Base-by-base conservation (phyloP, 2,888 invertebrate genomes). In the Ptilodon capucinus region DNA sequence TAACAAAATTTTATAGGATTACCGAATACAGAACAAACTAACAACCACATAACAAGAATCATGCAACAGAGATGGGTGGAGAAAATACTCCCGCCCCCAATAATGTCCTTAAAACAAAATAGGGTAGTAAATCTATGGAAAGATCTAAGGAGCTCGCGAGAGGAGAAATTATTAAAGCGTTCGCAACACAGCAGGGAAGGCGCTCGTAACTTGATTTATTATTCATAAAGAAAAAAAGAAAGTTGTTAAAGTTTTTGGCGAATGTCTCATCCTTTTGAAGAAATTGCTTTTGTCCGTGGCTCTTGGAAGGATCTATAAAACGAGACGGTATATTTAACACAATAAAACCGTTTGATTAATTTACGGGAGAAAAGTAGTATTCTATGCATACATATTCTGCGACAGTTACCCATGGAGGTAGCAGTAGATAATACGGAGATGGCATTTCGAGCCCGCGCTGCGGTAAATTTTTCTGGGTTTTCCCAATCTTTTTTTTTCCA, bases 91-190 rank as follows among this genome's bases (percentile, higher is more conserved):
- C 28, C 21, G 3, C n/a, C 11, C 28, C 28, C 28, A n/a, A 28
- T 25, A 28, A n/a, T n/a, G n/a, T n/a, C n/a, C n/a, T n/a, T n/a
- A n/a, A n/a, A n/a, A n/a, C n/a, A n/a, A n/a, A 28, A 28, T n/a
- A n/a, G 28, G n/a, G n/a, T 28, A n/a, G 28, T 28, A 28, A 28
- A 28, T 28, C 2, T n/a, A 28, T 28, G 14, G 8, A 32, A 14
- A 14, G 13, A 14, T 32, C 30, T 14, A 32, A 32, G 8, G 32
- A 14, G 6, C 14, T 14, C 14, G 14, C 14, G 14, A 32, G 14
- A 4, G 7, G 7, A 32, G 32, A 32, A 32, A 14, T 56, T 51
- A 55, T 54, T 14, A 36, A 38, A 30, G 18, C 7, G 23, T 48
- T 42, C 35, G 43, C 46, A 43, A 30, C 40, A 32, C 36, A 25